Evolutionary conservation across 2,113 vertebrate species (phyloP), one percentile per base, ranked within the genome.

Genomic region (Archocentrus centrarchus): DNA sequence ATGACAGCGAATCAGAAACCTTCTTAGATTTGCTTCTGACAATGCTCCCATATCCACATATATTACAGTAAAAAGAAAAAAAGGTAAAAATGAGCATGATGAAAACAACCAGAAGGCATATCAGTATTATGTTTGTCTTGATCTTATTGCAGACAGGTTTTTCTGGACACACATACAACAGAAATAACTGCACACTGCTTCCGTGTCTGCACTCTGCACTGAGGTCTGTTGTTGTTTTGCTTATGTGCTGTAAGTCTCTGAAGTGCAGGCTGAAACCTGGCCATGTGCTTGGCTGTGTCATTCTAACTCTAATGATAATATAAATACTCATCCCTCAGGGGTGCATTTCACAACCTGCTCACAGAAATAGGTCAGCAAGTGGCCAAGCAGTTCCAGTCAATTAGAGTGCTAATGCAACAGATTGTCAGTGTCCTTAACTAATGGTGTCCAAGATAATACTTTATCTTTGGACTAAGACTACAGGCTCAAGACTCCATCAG

Each of bases 291-390:
- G 7, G 76, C 79, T 35, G 20, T 60, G 85, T 91, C 88, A 92
- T 86, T 81, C 80, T 73, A 83, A 64, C 79, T 30, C 82, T 81
- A 90, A 91, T 90, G 62, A 90, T 89, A 91, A 91, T 86, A 94
- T 93, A 92, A 93, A 92, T 91, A 93, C 79, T 87, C 59, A n/a
- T 59, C 82, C 80, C 93, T 86, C 92, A 22, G 60, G 93, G 90
- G 93, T 85, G 75, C 53, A 24, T 88, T 95, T 95, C 87, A 94
- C 87, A 92, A 85, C 80, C 83, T 80, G 75, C 81, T 87, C 62
- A 84, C 78, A 13, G 76, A 92, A 93, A 89, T 84, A 91, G 93
- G 84, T 83, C 93, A 83, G 73, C 90, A 88, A 89, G 88, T 87
- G 88, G 68, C 85, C 81, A 66, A 35, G 78, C 83, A 82, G 91